Conservation (phyloP, 2,888 invertebrate species). For the Protophormia terraenovae region DNA sequence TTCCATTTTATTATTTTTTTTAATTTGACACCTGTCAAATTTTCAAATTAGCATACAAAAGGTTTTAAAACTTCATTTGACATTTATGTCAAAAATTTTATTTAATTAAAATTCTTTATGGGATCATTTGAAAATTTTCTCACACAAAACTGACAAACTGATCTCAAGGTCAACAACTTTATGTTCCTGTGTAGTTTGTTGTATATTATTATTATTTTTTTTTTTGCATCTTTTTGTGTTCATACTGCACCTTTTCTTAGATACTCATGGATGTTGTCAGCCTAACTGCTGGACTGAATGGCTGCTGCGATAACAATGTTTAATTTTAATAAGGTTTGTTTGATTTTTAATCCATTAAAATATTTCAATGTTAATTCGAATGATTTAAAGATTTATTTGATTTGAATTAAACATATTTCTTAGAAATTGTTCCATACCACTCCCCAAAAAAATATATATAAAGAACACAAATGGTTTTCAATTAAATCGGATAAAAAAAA, state of each 20-base stretch:
- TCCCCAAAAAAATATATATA: background rate
- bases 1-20: background rate
- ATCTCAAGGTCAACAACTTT: background rate
- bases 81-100: background rate
- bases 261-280: background rate
- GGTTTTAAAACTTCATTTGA: background rate
- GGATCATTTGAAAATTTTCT: background rate
- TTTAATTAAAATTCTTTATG: background rate
- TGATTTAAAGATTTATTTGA: constrained; percentile 40
- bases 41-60: background rate
- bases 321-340: constrained; percentile 4
- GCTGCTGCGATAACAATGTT: background rate
- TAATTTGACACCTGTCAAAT: background rate
- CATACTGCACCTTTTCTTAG: constrained; percentile 27
- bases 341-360: constrained; percentile 55
- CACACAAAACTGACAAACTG: background rate
- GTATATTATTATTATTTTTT: background rate
- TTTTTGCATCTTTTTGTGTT: constrained; percentile 4
- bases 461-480: background rate
- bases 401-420: constrained; percentile 29
- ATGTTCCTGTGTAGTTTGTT: background rate
- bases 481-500: background rate
- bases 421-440: constrained; percentile 28
- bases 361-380: constrained; percentile 45
- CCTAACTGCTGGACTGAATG: background rate